Conservation (phyloP, 2,888 invertebrate species). For the Eugnorisma glareosa region DNA sequence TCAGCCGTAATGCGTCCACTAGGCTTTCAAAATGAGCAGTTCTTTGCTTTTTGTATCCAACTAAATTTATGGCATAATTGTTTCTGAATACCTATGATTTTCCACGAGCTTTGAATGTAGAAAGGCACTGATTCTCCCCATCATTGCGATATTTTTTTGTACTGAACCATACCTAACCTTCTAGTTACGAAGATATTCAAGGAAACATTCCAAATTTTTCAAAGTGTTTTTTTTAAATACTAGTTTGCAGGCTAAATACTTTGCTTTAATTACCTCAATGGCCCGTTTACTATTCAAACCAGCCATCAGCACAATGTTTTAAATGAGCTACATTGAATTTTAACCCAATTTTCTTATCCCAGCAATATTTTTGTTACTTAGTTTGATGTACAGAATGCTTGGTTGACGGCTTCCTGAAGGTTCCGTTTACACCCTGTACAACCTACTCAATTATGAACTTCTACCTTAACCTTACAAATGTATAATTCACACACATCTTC, state of each 20-base stretch:
- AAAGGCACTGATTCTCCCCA: too few species aligned
- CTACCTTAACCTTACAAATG: background rate
- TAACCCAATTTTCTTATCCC: too few species aligned
- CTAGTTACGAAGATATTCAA: too few species aligned
- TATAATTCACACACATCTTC: background rate
- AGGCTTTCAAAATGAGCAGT: too few species aligned
- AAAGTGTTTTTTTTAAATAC: background rate
- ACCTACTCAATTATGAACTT: background rate
- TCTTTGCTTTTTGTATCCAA: background rate
- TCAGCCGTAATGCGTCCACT: background rate
- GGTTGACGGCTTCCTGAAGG: background rate
- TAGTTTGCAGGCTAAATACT: background rate
- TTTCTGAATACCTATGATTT: background rate
- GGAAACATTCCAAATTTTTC: background rate
- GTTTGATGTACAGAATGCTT: background rate
- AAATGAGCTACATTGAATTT: background rate
- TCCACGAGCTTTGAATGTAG: background rate
- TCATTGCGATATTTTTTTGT: too few species aligned
- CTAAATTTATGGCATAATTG: background rate
- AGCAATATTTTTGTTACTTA: too few species aligned
- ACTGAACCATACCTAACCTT: too few species aligned
- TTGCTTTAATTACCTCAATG: too few species aligned
- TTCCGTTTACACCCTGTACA: background rate
- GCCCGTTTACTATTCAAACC: background rate
- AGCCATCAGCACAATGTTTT: too few species aligned